Percentiles rank a stretch among this genome's conserved stretches.
Conservation (phyloP, 2,888 invertebrate genomes). For the Drosophila borealis region DNA sequence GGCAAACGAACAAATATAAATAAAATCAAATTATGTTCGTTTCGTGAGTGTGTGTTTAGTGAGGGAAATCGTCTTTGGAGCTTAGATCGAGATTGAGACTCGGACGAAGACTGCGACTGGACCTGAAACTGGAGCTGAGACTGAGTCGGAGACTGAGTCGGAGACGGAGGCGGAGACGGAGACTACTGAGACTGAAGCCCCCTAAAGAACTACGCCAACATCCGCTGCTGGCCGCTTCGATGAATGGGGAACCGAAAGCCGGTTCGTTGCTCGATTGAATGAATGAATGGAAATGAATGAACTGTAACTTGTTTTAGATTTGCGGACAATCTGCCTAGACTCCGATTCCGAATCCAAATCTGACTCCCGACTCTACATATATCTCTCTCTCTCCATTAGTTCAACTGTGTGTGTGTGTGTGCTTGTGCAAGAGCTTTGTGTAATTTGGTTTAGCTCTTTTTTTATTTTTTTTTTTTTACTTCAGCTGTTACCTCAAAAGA, state of each 20-base stretch:
- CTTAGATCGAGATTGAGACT: slow-evolving; percentile 30
- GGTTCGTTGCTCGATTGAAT: slow-evolving; percentile 56
- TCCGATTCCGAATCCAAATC: slow-evolving; percentile 9
- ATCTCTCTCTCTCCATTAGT: slow-evolving; percentile 2
- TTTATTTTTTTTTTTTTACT: slow-evolving; percentile 44
- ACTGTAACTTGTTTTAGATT: slow-evolving; percentile 81
- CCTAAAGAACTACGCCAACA: slow-evolving; percentile 75
- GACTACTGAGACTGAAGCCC: slow-evolving; percentile 22
- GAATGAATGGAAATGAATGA: slow-evolving; percentile 72
- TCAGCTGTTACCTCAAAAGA: slow-evolving; percentile 63
- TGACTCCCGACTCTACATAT: slow-evolving; percentile 10
- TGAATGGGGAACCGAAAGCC: slow-evolving; percentile 66
- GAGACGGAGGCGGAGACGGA: background rate
- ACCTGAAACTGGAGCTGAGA: slow-evolving; percentile 6
- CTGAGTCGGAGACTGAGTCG: slow-evolving; percentile 5
- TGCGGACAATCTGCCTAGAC: slow-evolving; percentile 72
- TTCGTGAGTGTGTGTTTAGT: slow-evolving; percentile 32
- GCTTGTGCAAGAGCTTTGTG: slow-evolving; percentile 59
- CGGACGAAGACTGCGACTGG: slow-evolving; percentile 14
- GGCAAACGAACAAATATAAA: slow-evolving; percentile 76
- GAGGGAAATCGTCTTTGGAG: slow-evolving; percentile 37
- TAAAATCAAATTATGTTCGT: slow-evolving; percentile 73
- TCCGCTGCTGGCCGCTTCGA: slow-evolving; percentile 60
- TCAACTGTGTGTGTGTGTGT: slow-evolving; percentile 9
- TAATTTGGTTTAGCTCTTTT: slow-evolving; percentile 76